These are phyloP conservation scores for Ispidina picta DNA, from an alignment of 2,797 vertebrate genomes.

Conservation along the genomic window DNA sequence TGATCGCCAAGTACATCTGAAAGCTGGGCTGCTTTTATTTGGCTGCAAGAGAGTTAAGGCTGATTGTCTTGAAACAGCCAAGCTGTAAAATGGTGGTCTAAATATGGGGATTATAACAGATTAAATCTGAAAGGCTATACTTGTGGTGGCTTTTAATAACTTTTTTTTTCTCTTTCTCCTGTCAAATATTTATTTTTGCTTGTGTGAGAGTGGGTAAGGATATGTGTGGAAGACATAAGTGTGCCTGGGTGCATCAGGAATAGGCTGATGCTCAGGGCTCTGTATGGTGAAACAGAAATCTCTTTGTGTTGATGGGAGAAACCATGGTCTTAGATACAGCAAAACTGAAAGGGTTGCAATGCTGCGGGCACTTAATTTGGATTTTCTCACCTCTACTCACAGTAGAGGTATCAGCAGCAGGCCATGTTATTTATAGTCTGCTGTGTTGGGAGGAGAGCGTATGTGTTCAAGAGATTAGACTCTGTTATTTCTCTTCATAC, in stretches of 20 bases:
- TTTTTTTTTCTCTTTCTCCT: conserved; percentile 11
- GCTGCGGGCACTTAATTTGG: background rate
- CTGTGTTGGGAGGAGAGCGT: background rate
- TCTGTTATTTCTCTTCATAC: conserved; percentile 34
- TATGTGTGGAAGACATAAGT: background rate
- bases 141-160: conserved; percentile 15
- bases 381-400: background rate
- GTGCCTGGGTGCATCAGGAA: background rate
- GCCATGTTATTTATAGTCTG: background rate
- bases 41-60: background rate
- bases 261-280: background rate
- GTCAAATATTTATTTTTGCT: conserved; percentile 27
- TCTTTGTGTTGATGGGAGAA: background rate
- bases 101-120: conserved; percentile 17
- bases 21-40: background rate
- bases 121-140: conserved; percentile 28
- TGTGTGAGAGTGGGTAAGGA: background rate
- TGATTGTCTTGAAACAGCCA: background rate
- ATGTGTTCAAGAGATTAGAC: conserved; percentile 21
- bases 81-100: conserved; percentile 3
- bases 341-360: background rate
- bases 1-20: fast-evolving
- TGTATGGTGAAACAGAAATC: background rate
- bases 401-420: background rate
- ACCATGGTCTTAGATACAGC: background rate